Conservation (phyloP, 2,797 vertebrate species). For the Crenichthys baileyi region DNA sequence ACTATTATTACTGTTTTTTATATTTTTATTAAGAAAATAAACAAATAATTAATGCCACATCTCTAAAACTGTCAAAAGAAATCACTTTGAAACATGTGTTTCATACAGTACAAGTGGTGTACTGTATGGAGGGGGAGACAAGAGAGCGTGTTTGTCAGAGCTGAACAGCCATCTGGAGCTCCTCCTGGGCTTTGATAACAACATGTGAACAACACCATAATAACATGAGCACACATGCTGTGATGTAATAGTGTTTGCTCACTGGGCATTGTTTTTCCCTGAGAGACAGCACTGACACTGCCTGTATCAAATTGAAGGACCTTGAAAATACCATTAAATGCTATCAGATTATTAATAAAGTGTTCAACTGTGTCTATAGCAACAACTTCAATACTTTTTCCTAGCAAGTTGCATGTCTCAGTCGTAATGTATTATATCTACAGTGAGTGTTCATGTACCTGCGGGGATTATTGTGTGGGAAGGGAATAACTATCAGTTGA, state of each 20-base stretch:
- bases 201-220: conserved; percentile 55
- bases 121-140: conserved; percentile 16
- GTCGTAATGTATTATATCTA: neutral
- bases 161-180: conserved; percentile 64
- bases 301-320: conserved; percentile 12
- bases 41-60: neutral
- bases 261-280: conserved; percentile 23
- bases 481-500: conserved; percentile 96
- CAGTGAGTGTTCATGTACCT: conserved; percentile 79
- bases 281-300: neutral
- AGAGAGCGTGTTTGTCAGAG: conserved; percentile 37
- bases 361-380: conserved; percentile 29
- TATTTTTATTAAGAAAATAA: neutral
- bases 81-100: neutral
- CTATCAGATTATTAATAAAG: conserved; percentile 21
- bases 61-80: neutral
- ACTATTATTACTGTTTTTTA: neutral
- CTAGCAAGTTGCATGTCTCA: neutral
- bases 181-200: conserved; percentile 56
- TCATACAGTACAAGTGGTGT: neutral
- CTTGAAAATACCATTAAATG: conserved; percentile 23
- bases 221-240: conserved; percentile 54
- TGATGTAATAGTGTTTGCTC: conserved; percentile 17
- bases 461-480: conserved; percentile 87
- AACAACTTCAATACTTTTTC: conserved; percentile 15